Conservation (phyloP, 2,888 invertebrate genomes). For the Sphinx pinastri region DNA sequence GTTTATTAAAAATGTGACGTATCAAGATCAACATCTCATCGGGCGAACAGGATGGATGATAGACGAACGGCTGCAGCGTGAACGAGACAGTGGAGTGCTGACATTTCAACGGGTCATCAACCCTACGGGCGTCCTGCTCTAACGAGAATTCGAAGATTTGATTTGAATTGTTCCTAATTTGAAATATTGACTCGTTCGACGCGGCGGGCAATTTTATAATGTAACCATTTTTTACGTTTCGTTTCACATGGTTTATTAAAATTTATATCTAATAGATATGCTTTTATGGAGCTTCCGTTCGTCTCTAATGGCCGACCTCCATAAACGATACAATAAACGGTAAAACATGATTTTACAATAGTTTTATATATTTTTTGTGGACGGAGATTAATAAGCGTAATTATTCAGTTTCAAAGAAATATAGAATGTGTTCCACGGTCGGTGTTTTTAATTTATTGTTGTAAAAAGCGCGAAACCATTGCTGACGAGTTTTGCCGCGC, state of each 20-base stretch:
- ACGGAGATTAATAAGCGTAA: constrained; percentile 65
- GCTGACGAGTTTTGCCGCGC: constrained; percentile 19
- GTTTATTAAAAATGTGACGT: constrained; percentile 85
- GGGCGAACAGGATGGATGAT: constrained; percentile 64
- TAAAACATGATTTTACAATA: constrained; percentile 65
- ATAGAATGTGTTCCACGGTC: constrained; percentile 21
- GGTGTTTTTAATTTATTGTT: constrained; percentile 30
- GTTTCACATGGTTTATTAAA: constrained; percentile 70
- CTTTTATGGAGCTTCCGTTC: constrained; percentile 74
- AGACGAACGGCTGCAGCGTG: constrained; percentile 52
- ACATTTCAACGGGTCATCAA: constrained; percentile 84
- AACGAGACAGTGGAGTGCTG: constrained; percentile 73
- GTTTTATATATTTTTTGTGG: constrained; percentile 51
- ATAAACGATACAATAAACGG: constrained; percentile 65
- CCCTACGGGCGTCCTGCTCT: constrained; percentile 82
- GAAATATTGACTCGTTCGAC: constrained; percentile 74
- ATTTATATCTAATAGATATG: constrained; percentile 65
- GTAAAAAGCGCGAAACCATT: constrained; percentile 29
- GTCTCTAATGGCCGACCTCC: constrained; percentile 63
- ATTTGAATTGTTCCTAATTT: constrained; percentile 84
- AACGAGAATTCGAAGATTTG: constrained; percentile 83
- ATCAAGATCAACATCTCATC: constrained; percentile 83
- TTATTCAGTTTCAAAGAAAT: constrained; percentile 42
- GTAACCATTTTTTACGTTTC: constrained; percentile 49
- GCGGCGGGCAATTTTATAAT: constrained; percentile 61